A percentile compares a stretch with the other conserved stretches of the same genome.
Evolutionary conservation across 1,140 invertebrate genomes (phyloP).

Genomic region (Drosophila simulans): DNA sequence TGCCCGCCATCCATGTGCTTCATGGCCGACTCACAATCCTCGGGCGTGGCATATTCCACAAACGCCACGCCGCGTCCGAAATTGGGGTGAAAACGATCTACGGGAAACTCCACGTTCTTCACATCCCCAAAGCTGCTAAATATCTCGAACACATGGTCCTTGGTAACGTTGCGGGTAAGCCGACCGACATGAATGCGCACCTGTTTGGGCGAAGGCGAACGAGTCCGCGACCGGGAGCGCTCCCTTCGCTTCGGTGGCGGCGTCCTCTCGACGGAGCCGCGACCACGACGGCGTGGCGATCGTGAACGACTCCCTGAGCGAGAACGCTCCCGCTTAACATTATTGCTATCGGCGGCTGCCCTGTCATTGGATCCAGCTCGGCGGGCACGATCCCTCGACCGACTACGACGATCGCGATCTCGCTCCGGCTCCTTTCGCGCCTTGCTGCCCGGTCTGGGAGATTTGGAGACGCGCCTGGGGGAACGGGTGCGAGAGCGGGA

Average conservation of each 20-base stretch:
- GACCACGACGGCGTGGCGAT: conserved; percentile 71
- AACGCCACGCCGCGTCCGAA: conserved; percentile 96
- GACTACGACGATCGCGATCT: conserved; percentile 53
- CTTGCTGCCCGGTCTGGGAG: conserved; percentile 59
- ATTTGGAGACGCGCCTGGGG: conserved; percentile 85
- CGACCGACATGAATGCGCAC: conserved; percentile 97
- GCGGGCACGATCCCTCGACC: conserved; percentile 59
- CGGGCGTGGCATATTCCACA: conserved; percentile 96
- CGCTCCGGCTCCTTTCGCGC: conserved; percentile 68
- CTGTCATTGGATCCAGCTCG: conserved; percentile 50
- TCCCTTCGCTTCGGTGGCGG: conserved; percentile 67
- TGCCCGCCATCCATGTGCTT: conserved; percentile 99
- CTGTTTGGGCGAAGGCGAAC: conserved; percentile 93
- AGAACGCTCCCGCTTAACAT: conserved; percentile 66
- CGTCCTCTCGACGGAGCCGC: conserved; percentile 75
- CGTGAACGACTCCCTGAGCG: conserved; percentile 69
- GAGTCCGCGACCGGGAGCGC: conserved; percentile 89
- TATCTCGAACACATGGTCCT: conserved; percentile 97
- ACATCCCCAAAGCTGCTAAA: conserved; percentile 96
- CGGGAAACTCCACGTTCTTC: conserved; percentile 95
- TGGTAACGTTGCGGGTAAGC: conserved; percentile 95
- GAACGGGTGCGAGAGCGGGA: conserved; percentile 62
- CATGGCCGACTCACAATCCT: conserved; percentile 99
- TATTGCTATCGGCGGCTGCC: conserved; percentile 48
- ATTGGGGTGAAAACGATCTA: conserved; percentile 93